Evolutionary conservation across 1,140 invertebrate genomes (phyloP), one percentile per base, ranked within the genome.

Genomic region (Acromyrmex echinatior): DNA sequence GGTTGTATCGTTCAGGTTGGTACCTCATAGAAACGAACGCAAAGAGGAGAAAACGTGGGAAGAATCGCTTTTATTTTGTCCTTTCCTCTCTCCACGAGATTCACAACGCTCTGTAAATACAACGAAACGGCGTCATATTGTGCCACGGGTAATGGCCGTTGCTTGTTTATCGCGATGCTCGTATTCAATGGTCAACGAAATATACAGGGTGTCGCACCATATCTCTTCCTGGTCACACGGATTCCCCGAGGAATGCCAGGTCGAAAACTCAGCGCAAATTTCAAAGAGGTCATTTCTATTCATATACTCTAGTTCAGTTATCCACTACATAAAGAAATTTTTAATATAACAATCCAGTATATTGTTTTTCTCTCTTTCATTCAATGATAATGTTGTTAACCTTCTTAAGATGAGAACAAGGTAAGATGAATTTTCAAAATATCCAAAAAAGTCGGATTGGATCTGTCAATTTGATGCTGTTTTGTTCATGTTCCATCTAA

Each of bases 131-230:
- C 86, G 58, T 71, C 86, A 71, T 73, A 86, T 70, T 86, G 86
- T 81, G 79, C 68, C 78, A 65, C 56, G 56, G 56, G 28, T 82
- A 86, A 86, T 51, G 78, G 78, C 49, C 66, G 49, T 28, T 45
- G 78, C 65, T 71, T 86, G 86, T 86, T 86, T 86, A 86, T 86
- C 86, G 78, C 77, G 77, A 80, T 80, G 78, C 78, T 84, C 45
- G 70, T 35, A 84, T 84, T 76, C 70, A 76, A 74, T 62, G 70
- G 56, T 51, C 70, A 68, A 84, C 80, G 56, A 76, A 84, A 74
- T 74, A 18, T 76, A 84, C 58, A 62, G 70, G n/a, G 28, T 76
- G 70, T 84, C 80, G n/a, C 25, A 16, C 18, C 7, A 3, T 60
- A 82, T 74, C 56, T 74, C 14, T 14, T 49, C 12, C 25, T 3